Conservation (phyloP, 2,888 invertebrate species). For the Tuberolachnus salignus region DNA sequence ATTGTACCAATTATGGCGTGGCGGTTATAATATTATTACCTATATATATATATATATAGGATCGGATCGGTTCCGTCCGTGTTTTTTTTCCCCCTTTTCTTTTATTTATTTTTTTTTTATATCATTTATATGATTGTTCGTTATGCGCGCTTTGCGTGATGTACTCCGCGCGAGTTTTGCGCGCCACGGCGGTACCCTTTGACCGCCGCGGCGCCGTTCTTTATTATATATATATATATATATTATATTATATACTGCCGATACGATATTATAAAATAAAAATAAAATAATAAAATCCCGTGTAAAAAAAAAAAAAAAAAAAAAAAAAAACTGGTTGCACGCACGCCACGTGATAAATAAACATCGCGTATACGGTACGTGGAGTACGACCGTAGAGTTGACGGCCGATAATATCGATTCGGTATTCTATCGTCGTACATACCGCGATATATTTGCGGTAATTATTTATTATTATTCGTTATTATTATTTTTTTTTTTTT, state of each 20-base stretch:
- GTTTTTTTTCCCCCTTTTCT: slow-evolving; percentile 15
- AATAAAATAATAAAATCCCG: too few species aligned
- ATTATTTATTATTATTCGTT: too few species aligned
- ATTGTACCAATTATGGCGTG: slow-evolving; percentile 39
- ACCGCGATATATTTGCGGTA: too few species aligned
- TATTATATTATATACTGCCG: too few species aligned
- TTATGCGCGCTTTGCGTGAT: slow-evolving; percentile 30
- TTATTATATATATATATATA: too few species aligned
- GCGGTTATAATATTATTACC: background rate
- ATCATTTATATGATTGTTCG: background rate
- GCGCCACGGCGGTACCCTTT: slow-evolving; percentile 46
- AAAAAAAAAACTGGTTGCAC: slow-evolving; percentile 34
- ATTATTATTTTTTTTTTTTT: too few species aligned
- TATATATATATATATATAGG: too few species aligned
- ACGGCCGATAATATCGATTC: slow-evolving; percentile 6
- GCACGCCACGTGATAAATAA: too few species aligned
- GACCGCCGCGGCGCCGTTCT: slow-evolving; percentile 36
- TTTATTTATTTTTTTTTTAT: slow-evolving; percentile 20
- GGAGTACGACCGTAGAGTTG: background rate
- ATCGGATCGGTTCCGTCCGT: slow-evolving; percentile 2
- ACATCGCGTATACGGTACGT: background rate
- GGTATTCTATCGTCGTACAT: too few species aligned
- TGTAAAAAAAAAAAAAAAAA: background rate
- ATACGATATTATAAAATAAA: too few species aligned
- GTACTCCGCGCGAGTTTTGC: slow-evolving; percentile 4